Evolutionary conservation across 2,888 invertebrate genomes (phyloP), one percentile per base, ranked within the genome.

Genomic region (Hypomecis atomaria): DNA sequence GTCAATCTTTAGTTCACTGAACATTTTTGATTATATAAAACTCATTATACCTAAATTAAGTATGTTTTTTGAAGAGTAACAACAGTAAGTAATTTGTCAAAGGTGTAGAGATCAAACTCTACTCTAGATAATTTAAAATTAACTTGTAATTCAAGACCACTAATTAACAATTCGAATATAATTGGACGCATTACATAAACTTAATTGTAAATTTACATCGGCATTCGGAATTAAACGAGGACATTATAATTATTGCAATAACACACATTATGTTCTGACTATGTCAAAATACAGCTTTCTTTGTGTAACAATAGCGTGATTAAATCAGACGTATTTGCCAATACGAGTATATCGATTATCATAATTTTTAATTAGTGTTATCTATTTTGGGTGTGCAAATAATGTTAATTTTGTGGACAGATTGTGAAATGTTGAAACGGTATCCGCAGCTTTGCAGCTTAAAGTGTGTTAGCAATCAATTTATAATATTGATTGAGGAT

Each of bases 131-230:
- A 9, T 40, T 23, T 52, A 52, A 52, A 40, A 9, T 11, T 11
- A 1, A 42, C 43, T 36, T 34, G 11, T 42, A 6, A 43, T 42
- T 11, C 34, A 33, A 13, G n/a, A 47, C n/a, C 33, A 34, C 23
- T 45, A 10, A 53, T 40, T 13, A 54, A 60, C 47, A 7, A 42
- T 38, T 48, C 11, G 50, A 44, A 77, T 86, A 84, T 86, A 87
- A 88, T 87, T 87, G 86, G 83, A 77, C 76, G 73, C 76, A 72
- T 76, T 72, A 75, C 79, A 78, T 73, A 76, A 70, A 72, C 71
- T 71, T 75, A 70, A 73, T 74, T 73, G 70, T 47, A 61, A 70
- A 70, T 71, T 69, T 72, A 68, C 67, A 64, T 71, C 64, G 71
- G 64, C 67, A 70, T 66, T 69, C 60, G 11, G 54, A 33, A 48